These are phyloP conservation scores for Ctenoplectra terminalis DNA, from an alignment of 1,140 invertebrate genomes.

Conservation along the genomic window DNA sequence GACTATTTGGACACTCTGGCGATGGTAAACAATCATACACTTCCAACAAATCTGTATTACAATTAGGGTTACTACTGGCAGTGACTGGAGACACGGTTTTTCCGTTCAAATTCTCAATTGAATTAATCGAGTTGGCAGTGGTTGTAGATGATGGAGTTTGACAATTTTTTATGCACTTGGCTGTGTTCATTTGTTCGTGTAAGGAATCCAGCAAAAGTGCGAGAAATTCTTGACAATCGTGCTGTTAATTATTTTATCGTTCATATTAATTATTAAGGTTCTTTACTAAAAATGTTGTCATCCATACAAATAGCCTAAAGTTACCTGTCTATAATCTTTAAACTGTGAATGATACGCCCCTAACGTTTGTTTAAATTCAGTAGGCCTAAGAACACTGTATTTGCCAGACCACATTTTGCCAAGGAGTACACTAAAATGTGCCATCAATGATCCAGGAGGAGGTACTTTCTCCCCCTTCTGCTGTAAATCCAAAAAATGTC, in stretches of 20 bases:
- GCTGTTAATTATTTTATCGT: conserved; percentile 79
- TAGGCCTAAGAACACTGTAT: conserved; percentile 84
- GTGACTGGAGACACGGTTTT: conserved; percentile 69
- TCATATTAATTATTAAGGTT: conserved; percentile 22
- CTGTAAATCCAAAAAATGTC: conserved; percentile 83
- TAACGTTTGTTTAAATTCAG: conserved; percentile 86
- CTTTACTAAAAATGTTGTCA: neutral
- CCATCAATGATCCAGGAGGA: conserved; percentile 80
- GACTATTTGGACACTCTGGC: conserved; percentile 76
- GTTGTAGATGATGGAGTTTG: conserved; percentile 74
- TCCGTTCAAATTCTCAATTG: conserved; percentile 71
- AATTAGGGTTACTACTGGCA: conserved; percentile 72
- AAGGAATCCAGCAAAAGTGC: conserved; percentile 87
- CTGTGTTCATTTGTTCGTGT: conserved; percentile 87
- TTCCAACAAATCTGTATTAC: conserved; percentile 72
- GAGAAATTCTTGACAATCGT: conserved; percentile 90
- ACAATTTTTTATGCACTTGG: conserved; percentile 76
- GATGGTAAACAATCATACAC: conserved; percentile 73
- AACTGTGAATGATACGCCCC: conserved; percentile 87
- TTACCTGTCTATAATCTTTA: conserved; percentile 85
- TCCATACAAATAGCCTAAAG: neutral
- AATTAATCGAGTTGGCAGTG: conserved; percentile 77
- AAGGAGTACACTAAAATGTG: conserved; percentile 84
- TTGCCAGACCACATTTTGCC: conserved; percentile 87
- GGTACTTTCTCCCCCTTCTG: conserved; percentile 78